Evolutionary conservation across 2,113 vertebrate genomes (phyloP), one percentile per base, ranked within the genome.

Genomic region (Mustela lutreola): DNA sequence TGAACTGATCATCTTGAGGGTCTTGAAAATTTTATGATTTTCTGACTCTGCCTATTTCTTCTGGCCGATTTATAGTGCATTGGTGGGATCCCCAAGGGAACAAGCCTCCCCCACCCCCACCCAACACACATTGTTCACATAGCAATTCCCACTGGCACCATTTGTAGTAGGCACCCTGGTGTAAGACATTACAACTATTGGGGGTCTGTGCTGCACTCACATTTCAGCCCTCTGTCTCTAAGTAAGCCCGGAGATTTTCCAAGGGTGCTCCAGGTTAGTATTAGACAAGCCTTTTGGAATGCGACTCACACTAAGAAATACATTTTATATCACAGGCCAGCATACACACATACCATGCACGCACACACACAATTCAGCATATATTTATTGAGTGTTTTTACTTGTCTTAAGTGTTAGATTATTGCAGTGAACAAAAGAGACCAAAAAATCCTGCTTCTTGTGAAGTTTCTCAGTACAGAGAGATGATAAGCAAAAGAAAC

Each of bases 11-110:
- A 53, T 92, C 75, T 80, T 39, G 50, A 96, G n/a, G 58, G 45
- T 88, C 80, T 93, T 97, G 78, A 89, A 95, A 91, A 71, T 85
- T 96, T 79, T 93, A 75, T 93, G 78, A 95, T 95, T 94, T 92
- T 94, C 63, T 94, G 50, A 88, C 84, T 88, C 81, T 96, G 78
- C 96, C 10, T 89, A 2, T 95, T 85, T 94, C 76, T 65, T 96
- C 48, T 92, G 75, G 70, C 84, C 76, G 67, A 8, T 82, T 42
- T 67, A 78, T 24, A 28, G 53, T 82, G 5, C 48, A 39, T 26
- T 48, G 36, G 45, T 89, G 22, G 24, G 58, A 4, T 24, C n/a
- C 58, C 16, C 31, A 45, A 67, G 85, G 78, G 87, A 92, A 71
- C 5, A 45, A 2, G 11, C 2, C 6, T 58, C 18, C 11, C 39